A percentile compares a stretch with the other conserved stretches of the same genome.
Evolutionary conservation across 2,113 vertebrate species (phyloP).

Genomic region (Camelus dromedarius): DNA sequence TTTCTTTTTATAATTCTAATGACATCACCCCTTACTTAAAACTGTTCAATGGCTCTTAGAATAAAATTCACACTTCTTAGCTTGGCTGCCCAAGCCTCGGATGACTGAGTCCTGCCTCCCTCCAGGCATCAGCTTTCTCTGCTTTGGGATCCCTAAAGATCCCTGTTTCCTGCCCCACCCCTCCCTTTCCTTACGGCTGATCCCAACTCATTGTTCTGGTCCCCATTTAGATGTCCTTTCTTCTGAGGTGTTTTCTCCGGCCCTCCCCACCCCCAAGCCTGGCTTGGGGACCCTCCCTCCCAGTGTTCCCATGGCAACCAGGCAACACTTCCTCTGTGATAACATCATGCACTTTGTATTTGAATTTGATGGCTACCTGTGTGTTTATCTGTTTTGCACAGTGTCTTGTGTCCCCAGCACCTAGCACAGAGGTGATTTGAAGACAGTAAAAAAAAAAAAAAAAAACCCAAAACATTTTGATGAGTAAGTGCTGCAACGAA

Average conservation of each 20-base stretch:
- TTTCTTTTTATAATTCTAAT: not conserved
- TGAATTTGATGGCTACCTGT: not conserved
- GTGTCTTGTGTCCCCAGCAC: not conserved
- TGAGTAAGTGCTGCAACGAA: not conserved
- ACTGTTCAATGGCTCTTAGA: not conserved
- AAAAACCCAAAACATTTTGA: not conserved
- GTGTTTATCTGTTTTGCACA: not conserved
- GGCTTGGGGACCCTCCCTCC: not conserved
- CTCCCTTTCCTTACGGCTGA: not conserved
- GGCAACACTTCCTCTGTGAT: not conserved
- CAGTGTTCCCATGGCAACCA: conserved; percentile 42
- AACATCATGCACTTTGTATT: not conserved
- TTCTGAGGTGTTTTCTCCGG: conserved; percentile 1
- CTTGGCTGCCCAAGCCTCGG: not conserved
- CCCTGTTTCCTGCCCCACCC: not conserved
- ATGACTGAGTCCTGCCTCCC: rapidly evolving
- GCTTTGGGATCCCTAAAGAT: not conserved
- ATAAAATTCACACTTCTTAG: not conserved
- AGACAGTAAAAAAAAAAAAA: not conserved
- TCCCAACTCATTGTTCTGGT: not conserved
- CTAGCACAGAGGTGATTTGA: not conserved
- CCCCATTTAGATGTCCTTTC: not conserved
- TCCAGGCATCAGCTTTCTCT: not conserved
- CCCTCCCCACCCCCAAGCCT: not conserved
- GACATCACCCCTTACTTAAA: not conserved